Percentiles rank a stretch among this genome's conserved stretches.
Evolutionary conservation across 53 echinoderm and acorn worm species (phyloP).

Genomic region (Luidia sarsii): DNA sequence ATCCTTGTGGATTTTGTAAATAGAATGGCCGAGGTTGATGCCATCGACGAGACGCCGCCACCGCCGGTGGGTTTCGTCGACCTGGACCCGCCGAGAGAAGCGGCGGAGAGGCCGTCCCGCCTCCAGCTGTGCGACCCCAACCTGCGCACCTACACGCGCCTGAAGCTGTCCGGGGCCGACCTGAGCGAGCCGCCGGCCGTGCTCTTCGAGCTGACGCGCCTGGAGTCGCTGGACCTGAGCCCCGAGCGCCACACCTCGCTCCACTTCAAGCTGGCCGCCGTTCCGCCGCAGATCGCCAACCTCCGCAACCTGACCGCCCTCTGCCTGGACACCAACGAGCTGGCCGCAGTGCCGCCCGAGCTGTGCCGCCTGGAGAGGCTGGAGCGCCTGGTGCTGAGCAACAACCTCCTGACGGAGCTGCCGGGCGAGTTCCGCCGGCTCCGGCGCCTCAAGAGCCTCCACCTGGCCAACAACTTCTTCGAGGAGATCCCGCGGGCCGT

Average conservation of each 20-base stretch:
- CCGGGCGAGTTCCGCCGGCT: slow-evolving; percentile 68
- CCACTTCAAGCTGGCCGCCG: slow-evolving; percentile 63
- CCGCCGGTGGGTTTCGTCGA: no score
- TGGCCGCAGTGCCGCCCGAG: slow-evolving; percentile 64
- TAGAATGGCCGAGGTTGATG: no score
- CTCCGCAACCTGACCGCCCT: slow-evolving; percentile 75
- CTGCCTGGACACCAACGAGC: slow-evolving; percentile 92
- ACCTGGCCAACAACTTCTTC: slow-evolving; percentile 91
- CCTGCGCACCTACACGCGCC: slow-evolving; percentile 60
- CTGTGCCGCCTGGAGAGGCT: slow-evolving; percentile 72
- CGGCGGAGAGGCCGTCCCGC: background rate
- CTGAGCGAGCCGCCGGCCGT: slow-evolving; percentile 68
- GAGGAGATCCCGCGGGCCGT: slow-evolving; percentile 72
- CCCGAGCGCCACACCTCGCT: slow-evolving; percentile 77
- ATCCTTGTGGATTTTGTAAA: no score
- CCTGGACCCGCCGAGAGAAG: background rate
- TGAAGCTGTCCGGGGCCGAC: slow-evolving; percentile 82
- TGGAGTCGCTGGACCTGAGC: slow-evolving; percentile 85
- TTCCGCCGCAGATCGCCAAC: slow-evolving; percentile 59
- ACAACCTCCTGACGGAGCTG: slow-evolving; percentile 81
- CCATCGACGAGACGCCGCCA: no score
- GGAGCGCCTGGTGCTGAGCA: slow-evolving; percentile 88
- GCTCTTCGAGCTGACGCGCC: slow-evolving; percentile 68
- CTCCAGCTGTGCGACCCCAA: no score
- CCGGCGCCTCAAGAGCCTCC: slow-evolving; percentile 74